Evolutionary conservation across 2,113 vertebrate species (phyloP), one percentile per base, ranked within the genome.

Genomic region (Haemorhous mexicanus): DNA sequence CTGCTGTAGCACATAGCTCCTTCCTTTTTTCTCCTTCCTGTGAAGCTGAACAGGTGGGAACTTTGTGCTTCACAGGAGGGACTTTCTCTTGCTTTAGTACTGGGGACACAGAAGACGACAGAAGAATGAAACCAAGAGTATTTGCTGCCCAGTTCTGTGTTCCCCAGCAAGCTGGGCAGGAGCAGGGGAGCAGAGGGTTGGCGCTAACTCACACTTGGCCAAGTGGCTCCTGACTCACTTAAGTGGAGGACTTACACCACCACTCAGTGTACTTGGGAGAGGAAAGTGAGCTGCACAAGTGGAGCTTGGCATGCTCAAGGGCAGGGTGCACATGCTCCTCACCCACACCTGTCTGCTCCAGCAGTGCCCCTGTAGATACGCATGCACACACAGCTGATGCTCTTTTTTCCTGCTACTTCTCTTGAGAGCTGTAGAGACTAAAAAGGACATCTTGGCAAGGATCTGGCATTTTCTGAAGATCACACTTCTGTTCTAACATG

Each of bases 281-380:
- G 32, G 26, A 86, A 90, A 55, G 58, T 93, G 67, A 80, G 76
- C 79, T 77, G 33, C 35, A 58, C 24, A 81, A 88, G 83, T 89
- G 69, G 81, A 77, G 61, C 26, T 61, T 95, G 90, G 47, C 83
- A 2, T 59, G 79, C 88, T 86, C 37, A 86, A 67, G 52, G 72
- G 64, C 59, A 84, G 64, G 37, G 55, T 30, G 68, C 14, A 10
- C 88, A 63, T 2, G 0, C 21, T 84, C 2, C 55, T 74, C 2
- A 2, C 33, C 43, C 26, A 21, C 39, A 10, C 59, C 16, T 32
- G 28, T 55, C 75, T 85, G 67, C 39, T 66, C 22, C 49, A 68
- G 41, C 50, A 46, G 32, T 64, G 53, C 11, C 24, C 13, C 46
- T 55, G 19, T 44, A 86, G 67, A 58, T 49, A 87, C 0, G 0